These are phyloP conservation scores for Myotis planiceps DNA, from an alignment of 2,797 vertebrate species.

Conservation along the genomic window DNA sequence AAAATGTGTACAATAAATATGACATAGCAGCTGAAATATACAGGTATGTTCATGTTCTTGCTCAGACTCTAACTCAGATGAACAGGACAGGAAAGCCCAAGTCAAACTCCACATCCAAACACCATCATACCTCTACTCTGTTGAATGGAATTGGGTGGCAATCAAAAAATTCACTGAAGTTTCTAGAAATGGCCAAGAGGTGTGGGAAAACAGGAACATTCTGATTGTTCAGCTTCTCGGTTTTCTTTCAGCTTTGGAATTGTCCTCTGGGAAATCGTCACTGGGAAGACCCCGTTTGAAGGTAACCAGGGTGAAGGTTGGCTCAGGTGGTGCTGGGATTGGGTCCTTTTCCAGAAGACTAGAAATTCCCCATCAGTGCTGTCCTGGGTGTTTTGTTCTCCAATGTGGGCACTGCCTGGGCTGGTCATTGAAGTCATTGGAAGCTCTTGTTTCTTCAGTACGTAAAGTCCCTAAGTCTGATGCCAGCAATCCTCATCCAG, in stretches of 20 bases:
- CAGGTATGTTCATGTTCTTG: conserved; percentile 86
- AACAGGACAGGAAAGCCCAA: background rate
- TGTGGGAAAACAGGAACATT: background rate
- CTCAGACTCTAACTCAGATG: background rate
- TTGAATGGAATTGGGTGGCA: background rate
- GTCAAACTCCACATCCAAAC: background rate
- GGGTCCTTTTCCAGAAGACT: background rate
- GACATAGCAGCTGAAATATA: conserved; percentile 92
- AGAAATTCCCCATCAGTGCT: background rate
- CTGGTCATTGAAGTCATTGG: background rate
- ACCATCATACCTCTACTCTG: background rate
- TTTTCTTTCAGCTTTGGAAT: conserved; percentile 92
- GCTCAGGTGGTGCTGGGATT: background rate
- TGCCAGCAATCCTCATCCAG: background rate
- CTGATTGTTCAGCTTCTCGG: conserved; percentile 24
- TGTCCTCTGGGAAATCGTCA: conserved; percentile 93
- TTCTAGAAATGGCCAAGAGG: background rate
- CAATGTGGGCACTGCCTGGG: background rate
- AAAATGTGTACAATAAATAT: conserved; percentile 82
- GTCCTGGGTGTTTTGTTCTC: background rate
- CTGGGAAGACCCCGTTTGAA: conserved; percentile 89
- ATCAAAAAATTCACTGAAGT: background rate
- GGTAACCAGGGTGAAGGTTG: conserved; percentile 83
- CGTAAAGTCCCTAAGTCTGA: background rate
- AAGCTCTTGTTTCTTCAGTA: background rate